Percentiles rank a stretch among this genome's conserved stretches.
Conservation (phyloP, 2,888 invertebrate genomes). For the Ichneumoninae sp. region DNA sequence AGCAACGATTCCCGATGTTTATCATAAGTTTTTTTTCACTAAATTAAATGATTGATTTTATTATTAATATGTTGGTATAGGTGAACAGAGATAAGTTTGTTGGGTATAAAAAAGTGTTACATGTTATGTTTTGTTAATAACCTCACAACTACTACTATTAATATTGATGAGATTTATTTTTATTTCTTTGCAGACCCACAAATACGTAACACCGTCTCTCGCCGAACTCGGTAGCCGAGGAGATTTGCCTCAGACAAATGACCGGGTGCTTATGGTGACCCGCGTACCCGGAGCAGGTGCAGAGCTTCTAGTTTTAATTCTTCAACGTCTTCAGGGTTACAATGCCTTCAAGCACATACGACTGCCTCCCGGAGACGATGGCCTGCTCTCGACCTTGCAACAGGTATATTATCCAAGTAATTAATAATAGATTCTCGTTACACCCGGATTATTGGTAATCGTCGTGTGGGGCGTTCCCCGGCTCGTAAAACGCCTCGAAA, state of each 20-base stretch:
- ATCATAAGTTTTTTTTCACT: conserved; percentile 4
- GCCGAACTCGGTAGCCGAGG: conserved; percentile 84
- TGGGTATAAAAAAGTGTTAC: too few relatives aligned
- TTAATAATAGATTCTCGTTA: not conserved
- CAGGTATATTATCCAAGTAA: conserved; percentile 81
- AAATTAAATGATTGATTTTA: conserved; percentile 18
- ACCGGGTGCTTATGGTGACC: conserved; percentile 87
- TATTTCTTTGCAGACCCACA: conserved; percentile 68
- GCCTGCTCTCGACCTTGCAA: conserved; percentile 77
- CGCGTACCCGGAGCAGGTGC: conserved; percentile 87
- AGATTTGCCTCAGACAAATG: conserved; percentile 84
- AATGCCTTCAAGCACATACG: conserved; percentile 87
- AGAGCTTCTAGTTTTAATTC: conserved; percentile 86
- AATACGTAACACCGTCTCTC: conserved; percentile 85
- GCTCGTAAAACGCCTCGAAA: not conserved
- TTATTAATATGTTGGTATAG: too few relatives aligned
- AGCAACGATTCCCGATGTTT: not conserved
- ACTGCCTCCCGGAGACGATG: conserved; percentile 82
- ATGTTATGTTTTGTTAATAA: too few relatives aligned
- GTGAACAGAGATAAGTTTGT: too few relatives aligned
- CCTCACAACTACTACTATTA: not conserved
- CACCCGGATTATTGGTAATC: not conserved
- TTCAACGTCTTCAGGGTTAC: conserved; percentile 87
- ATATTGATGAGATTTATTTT: not conserved
- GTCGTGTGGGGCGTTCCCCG: not conserved